Conservation (phyloP, 1,140 invertebrate species). For the Pemphigus obesinymphae region DNA sequence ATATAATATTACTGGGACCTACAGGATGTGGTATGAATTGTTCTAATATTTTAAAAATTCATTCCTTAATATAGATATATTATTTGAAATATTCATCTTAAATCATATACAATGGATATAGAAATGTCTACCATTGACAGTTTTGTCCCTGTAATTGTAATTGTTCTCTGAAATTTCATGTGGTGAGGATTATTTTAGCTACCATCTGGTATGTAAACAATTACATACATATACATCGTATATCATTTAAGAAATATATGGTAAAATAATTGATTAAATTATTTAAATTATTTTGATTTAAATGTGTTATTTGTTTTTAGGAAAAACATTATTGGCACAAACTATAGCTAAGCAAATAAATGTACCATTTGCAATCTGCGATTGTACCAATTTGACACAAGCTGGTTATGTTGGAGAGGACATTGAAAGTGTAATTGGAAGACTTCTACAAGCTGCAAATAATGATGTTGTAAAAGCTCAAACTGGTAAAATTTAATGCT, state of each 20-base stretch:
- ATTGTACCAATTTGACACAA: constrained; percentile 98
- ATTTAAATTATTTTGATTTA: no score
- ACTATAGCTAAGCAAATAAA: constrained; percentile 92
- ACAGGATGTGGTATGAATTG: constrained; percentile 80
- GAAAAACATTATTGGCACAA: constrained; percentile 95
- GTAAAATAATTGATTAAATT: no score
- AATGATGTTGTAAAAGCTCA: constrained; percentile 95
- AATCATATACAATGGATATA: no score
- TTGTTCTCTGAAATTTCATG: no score
- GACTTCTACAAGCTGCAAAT: constrained; percentile 94
- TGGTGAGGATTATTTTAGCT: no score
- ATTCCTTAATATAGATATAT: no score
- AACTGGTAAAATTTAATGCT: constrained; percentile 58
- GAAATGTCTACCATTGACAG: no score
- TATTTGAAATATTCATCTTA: no score
- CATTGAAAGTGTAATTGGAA: constrained; percentile 98
- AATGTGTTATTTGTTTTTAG: constrained; percentile 53
- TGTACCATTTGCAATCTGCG: constrained; percentile 98
- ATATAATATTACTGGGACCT: constrained; percentile 93
- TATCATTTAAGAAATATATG: no score
- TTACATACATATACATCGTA: no score
- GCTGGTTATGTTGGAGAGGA: constrained; percentile 99
- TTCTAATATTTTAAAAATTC: background rate
- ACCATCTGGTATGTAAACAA: no score
- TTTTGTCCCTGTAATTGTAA: no score